phyloP scores from a whole-genome alignment of 2,888 invertebrate species.

The Pycnomerus fuliginosus region DNA sequence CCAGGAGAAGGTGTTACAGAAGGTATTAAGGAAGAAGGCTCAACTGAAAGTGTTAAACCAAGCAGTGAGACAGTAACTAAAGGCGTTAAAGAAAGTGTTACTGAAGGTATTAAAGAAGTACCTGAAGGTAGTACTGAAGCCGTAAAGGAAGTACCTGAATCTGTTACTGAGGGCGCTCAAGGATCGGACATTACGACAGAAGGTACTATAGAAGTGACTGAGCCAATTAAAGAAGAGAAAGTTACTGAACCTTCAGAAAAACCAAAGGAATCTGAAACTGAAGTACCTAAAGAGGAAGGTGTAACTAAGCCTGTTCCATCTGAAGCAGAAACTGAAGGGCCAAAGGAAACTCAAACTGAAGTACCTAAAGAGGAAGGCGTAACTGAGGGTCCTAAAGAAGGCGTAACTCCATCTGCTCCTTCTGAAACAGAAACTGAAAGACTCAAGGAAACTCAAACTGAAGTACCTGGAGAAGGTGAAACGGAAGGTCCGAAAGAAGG shows the following conservation, averaged over 20 bases:
- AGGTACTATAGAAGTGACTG: conserved; percentile 1
- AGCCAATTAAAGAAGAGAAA: not conserved
- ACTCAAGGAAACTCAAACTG: conserved; percentile 13
- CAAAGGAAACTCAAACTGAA: conserved; percentile 11
- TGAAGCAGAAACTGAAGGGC: conserved; percentile 24
- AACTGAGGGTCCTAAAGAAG: conserved; percentile 2
- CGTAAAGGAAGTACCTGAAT: conserved; percentile 9
- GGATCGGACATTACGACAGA: conserved; percentile 10
- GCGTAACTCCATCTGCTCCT: too few relatives aligned
- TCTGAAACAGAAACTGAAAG: too few relatives aligned
- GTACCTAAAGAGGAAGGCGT: not conserved
- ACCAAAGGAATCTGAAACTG: conserved; percentile 8
- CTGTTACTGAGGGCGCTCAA: conserved; percentile 14
- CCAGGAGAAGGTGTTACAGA: conserved; percentile 13
- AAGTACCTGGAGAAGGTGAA: conserved; percentile 6
- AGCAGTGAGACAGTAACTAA: conserved; percentile 1
- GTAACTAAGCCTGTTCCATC: conserved; percentile 6
- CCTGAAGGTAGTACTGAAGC: conserved; percentile 14
- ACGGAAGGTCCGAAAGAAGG: conserved; percentile 3
- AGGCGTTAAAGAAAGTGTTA: conserved; percentile 17
- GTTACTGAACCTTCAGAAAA: conserved; percentile 1
- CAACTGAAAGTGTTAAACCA: conserved; percentile 1
- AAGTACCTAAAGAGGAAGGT: conserved; percentile 8
- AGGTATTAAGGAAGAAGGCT: not conserved
- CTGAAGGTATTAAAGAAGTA: conserved; percentile 14